A percentile compares a stretch with the other conserved stretches of the same genome.
These are phyloP conservation scores for Cetoscarus ocellatus DNA, from an alignment of 2,797 vertebrate species.

Conservation along the genomic window DNA sequence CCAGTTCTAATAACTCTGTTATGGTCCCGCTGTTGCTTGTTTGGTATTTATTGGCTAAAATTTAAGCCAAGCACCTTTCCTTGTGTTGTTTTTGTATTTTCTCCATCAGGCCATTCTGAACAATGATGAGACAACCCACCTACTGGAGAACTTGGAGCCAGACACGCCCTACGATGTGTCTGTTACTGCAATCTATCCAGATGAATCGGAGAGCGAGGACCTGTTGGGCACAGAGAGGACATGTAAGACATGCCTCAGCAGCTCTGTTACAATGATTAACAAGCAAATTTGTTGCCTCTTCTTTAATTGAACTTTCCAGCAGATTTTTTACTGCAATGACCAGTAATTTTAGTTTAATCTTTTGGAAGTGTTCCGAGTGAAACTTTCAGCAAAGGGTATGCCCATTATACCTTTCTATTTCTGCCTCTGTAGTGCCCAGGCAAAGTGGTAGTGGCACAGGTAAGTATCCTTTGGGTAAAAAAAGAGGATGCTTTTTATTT, in stretches of 20 bases:
- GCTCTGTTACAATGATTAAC: constrained; percentile 2
- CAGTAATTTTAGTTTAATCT: constrained; percentile 14
- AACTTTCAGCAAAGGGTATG: constrained; percentile 53
- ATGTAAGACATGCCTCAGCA: constrained; percentile 83
- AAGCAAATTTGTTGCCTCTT: background rate
- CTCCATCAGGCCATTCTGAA: constrained; percentile 91
- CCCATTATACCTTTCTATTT: constrained; percentile 77
- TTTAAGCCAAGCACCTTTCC: constrained; percentile 5
- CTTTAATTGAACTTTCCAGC: constrained; percentile 4
- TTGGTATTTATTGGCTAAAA: constrained; percentile 20
- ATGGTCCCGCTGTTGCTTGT: constrained; percentile 5
- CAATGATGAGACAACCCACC: constrained; percentile 87
- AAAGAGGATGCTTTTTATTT: constrained; percentile 60
- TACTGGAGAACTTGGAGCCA: constrained; percentile 91
- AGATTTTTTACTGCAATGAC: constrained; percentile 35
- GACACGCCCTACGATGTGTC: constrained; percentile 94
- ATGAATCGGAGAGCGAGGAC: constrained; percentile 97
- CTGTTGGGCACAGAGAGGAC: constrained; percentile 92
- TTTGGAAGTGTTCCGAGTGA: constrained; percentile 44
- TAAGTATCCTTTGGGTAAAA: constrained; percentile 76
- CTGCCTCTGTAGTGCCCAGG: constrained; percentile 76
- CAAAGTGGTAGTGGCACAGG: constrained; percentile 45
- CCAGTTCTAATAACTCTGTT: constrained; percentile 10
- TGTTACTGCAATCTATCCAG: constrained; percentile 96
- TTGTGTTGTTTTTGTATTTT: constrained; percentile 40